Percentiles rank a stretch among this genome's conserved stretches.
Conservation (phyloP, 2,113 vertebrate genomes). For the Stigmatopora argus region DNA sequence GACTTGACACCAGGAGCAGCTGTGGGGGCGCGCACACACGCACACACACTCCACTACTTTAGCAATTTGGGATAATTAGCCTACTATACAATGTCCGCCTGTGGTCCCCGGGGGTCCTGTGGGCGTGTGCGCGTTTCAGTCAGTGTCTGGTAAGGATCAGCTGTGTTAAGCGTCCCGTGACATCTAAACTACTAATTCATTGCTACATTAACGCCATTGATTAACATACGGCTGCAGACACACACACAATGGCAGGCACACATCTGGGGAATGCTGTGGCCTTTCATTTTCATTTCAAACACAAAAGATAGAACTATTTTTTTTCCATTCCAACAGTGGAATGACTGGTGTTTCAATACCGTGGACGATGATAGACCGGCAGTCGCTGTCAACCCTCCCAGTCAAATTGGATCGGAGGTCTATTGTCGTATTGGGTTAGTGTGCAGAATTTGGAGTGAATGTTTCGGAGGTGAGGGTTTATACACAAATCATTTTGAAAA, state of each 20-base stretch:
- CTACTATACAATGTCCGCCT: conserved; percentile 69
- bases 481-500: no score
- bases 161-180: conserved; percentile 76
- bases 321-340: not conserved
- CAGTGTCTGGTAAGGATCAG: conserved; percentile 68
- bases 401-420: no score
- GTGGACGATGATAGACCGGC: no score
- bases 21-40: conserved; percentile 41
- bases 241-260: conserved; percentile 28
- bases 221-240: conserved; percentile 67
- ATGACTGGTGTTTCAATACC: not conserved
- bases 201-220: conserved; percentile 77
- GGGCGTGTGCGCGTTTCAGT: conserved; percentile 31
- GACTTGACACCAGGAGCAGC: conserved; percentile 68
- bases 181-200: conserved; percentile 80
- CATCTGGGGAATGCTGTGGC: conserved; percentile 55
- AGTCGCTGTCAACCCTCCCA: no score
- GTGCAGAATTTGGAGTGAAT: no score
- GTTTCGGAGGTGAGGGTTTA: no score
- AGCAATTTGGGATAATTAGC: conserved; percentile 72
- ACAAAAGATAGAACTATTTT: not conserved
- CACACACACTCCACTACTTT: conserved; percentile 56
- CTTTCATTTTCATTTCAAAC: conserved; percentile 49
- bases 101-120: conserved; percentile 59
- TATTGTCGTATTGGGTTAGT: no score